Conservation (phyloP, 2,888 invertebrate species). For the Platerodrilus igneus region DNA sequence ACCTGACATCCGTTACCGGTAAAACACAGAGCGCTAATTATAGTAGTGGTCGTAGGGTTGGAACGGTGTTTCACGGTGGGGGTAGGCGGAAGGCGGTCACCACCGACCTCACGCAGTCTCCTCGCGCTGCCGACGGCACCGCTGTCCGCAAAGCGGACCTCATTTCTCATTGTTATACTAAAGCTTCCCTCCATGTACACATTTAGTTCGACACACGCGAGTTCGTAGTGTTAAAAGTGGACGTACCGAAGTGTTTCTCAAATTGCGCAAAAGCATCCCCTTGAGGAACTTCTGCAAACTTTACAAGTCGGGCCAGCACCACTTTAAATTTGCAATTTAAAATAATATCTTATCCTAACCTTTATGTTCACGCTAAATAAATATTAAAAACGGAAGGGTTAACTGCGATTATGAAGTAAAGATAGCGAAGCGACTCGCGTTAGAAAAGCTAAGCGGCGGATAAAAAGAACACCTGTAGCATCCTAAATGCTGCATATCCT, state of each 20-base stretch:
- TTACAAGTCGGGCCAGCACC: no score
- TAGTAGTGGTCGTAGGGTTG: constrained; percentile 46
- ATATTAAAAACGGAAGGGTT: constrained; percentile 16
- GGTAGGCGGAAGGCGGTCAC: constrained; percentile 46
- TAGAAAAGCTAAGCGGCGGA: constrained; percentile 21
- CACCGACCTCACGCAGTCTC: constrained; percentile 49
- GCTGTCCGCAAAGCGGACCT: constrained; percentile 44
- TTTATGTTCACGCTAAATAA: constrained; percentile 18
- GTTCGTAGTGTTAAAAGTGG: constrained; percentile 18
- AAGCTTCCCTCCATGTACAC: constrained; percentile 34
- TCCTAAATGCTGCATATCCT: constrained; percentile 23
- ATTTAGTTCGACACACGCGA: constrained; percentile 23
- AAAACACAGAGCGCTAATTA: constrained; percentile 34
- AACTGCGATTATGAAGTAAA: constrained; percentile 20
- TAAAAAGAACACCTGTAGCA: constrained; percentile 25
- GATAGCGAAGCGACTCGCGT: constrained; percentile 18
- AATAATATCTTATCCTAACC: no score
- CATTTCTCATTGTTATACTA: constrained; percentile 42
- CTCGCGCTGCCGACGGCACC: constrained; percentile 48
- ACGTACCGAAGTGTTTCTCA: constrained; percentile 5
- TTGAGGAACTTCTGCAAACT: no score
- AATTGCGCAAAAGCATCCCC: no score
- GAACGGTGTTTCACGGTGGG: constrained; percentile 45
- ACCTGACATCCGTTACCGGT: constrained; percentile 12
- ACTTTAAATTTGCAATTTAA: no score